Evolutionary conservation across 2,113 vertebrate species (phyloP), one percentile per base, ranked within the genome.

Genomic region (Myrmecobius fasciatus): DNA sequence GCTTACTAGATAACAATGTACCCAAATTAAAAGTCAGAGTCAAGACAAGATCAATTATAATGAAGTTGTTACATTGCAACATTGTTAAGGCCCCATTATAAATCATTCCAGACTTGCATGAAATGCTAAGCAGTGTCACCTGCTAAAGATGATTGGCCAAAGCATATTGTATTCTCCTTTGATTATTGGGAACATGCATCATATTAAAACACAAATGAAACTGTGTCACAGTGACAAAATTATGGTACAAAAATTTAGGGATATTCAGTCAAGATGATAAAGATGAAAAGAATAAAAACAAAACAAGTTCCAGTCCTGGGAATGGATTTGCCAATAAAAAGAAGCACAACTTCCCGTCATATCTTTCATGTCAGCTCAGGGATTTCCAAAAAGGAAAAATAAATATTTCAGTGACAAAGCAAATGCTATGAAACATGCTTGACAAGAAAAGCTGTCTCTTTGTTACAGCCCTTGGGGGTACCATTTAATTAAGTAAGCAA

Each of bases 191-290:
- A 92, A 95, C 22, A 95, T 31, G 53, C 25, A 54, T 14, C 93
- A 92, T 94, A 56, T 48, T 51, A 94, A 8, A 51, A 96, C 52
- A 97, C 90, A 97, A 56, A 36, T 51, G 47, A 90, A 89, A 92
- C 53, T 3, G 26, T n/a, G 26, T 83, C 75, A 95, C 52, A 46
- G 0, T 91, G 51, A 94, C 28, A 91, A 96, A 95, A 97, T 46
- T 25, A 96, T 6, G 36, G 49, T 91, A 92, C 91, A 53, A 95
- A 25, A 94, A 89, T 51, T 94, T 75, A 97, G 90, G 83, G 89
- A 75, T 96, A 97, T n/a, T 25, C 3, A 60, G 31, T 91, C 0
- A 10, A 96, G 94, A 94, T 91, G 90, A 47, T 53, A n/a, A 93
- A 48, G 22, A 14, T 92, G 83, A 93, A 90, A 95, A 96, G 91